phyloP scores from a whole-genome alignment of 2,888 invertebrate genomes.

The Ectemnius cavifrons region DNA sequence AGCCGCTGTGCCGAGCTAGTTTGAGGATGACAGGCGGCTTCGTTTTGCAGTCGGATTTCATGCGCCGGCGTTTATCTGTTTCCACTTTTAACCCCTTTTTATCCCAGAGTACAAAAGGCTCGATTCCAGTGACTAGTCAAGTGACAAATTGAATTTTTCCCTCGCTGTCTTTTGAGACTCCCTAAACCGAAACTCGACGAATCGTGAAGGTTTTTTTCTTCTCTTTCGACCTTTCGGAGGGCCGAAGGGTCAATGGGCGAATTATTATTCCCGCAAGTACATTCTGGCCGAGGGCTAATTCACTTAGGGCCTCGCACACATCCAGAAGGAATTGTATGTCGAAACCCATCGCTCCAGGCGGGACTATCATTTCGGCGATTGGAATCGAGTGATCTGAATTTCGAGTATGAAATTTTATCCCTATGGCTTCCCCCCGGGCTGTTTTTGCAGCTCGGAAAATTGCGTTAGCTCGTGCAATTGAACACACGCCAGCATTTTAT shows the following conservation, averaged over 20 bases:
- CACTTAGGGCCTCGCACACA: background rate
- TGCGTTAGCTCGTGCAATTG: background rate
- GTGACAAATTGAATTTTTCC: slow-evolving; percentile 36
- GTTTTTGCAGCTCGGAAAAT: background rate
- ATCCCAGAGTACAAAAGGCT: slow-evolving; percentile 1
- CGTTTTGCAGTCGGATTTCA: background rate
- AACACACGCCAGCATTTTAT: too few relatives aligned
- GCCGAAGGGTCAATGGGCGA: background rate
- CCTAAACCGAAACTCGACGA: too few relatives aligned
- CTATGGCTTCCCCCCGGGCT: background rate
- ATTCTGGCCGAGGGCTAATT: background rate
- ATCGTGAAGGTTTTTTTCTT: background rate
- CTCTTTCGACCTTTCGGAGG: background rate
- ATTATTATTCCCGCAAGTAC: slow-evolving; percentile 2
- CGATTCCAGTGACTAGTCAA: slow-evolving; percentile 15
- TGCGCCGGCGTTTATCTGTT: slow-evolving; percentile 2
- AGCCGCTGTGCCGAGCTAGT: background rate
- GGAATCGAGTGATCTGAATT: slow-evolving; percentile 1
- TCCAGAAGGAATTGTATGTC: background rate
- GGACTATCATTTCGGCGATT: background rate
- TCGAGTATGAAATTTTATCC: background rate
- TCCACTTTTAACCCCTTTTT: slow-evolving; percentile 15
- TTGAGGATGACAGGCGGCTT: background rate
- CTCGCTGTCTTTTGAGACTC: background rate
- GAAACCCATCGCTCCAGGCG: background rate